phyloP scores from a whole-genome alignment of 2,888 invertebrate genomes.

The Drosophila neonasuta region DNA sequence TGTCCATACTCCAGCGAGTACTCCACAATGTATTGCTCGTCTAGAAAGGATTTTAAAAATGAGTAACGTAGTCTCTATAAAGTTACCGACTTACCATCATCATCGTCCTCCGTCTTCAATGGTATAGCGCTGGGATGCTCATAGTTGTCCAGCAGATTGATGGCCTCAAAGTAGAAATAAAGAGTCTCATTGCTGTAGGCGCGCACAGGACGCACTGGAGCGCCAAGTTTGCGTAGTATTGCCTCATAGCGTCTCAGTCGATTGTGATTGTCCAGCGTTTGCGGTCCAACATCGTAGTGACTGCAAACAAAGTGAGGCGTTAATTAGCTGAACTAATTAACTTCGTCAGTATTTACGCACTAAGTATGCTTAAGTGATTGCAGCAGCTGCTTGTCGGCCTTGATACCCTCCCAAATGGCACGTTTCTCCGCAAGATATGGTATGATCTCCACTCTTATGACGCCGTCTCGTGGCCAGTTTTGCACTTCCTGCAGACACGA shows the following conservation, averaged over 20 bases:
- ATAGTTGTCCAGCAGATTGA: slow-evolving; percentile 62
- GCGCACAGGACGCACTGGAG: slow-evolving; percentile 69
- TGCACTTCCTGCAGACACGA: slow-evolving; percentile 95
- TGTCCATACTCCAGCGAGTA: slow-evolving; percentile 99
- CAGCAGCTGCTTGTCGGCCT: slow-evolving; percentile 70
- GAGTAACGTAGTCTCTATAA: not conserved
- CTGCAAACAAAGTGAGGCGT: slow-evolving; percentile 41
- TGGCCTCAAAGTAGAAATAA: slow-evolving; percentile 72
- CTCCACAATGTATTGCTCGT: slow-evolving; percentile 98
- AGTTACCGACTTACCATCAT: slow-evolving; percentile 50
- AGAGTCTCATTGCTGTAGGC: slow-evolving; percentile 73
- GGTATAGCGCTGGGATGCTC: slow-evolving; percentile 64
- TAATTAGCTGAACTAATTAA: not conserved
- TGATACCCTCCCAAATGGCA: slow-evolving; percentile 67
- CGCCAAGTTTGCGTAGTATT: slow-evolving; percentile 56
- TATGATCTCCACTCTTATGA: slow-evolving; percentile 85
- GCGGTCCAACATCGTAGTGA: slow-evolving; percentile 79
- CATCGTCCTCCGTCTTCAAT: slow-evolving; percentile 51
- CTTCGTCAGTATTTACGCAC: slow-evolving; percentile 47
- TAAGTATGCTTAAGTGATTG: slow-evolving; percentile 70
- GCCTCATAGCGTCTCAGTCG: slow-evolving; percentile 69
- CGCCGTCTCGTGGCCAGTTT: slow-evolving; percentile 97
- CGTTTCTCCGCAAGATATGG: slow-evolving; percentile 77
- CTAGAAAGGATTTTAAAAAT: slow-evolving; percentile 79
- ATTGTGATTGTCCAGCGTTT: slow-evolving; percentile 71